Percentiles rank a stretch among this genome's conserved stretches.
These are phyloP conservation scores for Lamprotornis superbus DNA, from an alignment of 2,113 vertebrate species.

Conservation along the genomic window DNA sequence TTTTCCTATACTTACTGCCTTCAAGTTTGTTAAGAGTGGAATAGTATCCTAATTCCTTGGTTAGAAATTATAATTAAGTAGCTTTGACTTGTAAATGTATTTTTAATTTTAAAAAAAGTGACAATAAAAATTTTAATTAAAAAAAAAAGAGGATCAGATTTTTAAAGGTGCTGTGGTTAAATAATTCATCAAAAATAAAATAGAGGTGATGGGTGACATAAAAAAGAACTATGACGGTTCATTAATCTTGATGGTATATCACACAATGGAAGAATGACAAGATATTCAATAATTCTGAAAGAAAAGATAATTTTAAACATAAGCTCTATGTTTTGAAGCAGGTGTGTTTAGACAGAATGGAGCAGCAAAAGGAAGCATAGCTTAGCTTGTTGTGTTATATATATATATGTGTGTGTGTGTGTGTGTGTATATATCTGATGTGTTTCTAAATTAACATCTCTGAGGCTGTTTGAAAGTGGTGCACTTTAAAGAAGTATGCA, in stretches of 20 bases:
- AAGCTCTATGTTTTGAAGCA: conserved; percentile 7
- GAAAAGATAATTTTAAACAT: not conserved
- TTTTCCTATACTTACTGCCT: not conserved
- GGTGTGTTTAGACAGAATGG: not conserved
- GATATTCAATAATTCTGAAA: conserved; percentile 49
- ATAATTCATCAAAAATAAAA: conserved; percentile 50
- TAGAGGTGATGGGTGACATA: not conserved
- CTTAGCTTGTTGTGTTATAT: not conserved
- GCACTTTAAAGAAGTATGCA: not conserved
- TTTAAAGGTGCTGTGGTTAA: not conserved
- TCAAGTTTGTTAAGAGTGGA: not conserved
- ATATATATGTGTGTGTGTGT: not conserved
- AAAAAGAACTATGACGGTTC: not conserved
- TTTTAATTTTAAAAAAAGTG: not conserved
- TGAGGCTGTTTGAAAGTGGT: not conserved
- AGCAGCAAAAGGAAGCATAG: not conserved
- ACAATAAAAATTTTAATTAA: not conserved
- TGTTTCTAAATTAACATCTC: not conserved
- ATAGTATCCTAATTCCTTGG: not conserved
- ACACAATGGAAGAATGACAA: conserved; percentile 7
- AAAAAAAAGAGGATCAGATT: not conserved
- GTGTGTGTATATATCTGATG: not conserved
- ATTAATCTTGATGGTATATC: conserved; percentile 12
- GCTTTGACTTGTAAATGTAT: not conserved
- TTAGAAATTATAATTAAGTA: not conserved